Evolutionary conservation across 2,797 vertebrate genomes (phyloP).

Genomic region (Sebastes steindachneri): DNA sequence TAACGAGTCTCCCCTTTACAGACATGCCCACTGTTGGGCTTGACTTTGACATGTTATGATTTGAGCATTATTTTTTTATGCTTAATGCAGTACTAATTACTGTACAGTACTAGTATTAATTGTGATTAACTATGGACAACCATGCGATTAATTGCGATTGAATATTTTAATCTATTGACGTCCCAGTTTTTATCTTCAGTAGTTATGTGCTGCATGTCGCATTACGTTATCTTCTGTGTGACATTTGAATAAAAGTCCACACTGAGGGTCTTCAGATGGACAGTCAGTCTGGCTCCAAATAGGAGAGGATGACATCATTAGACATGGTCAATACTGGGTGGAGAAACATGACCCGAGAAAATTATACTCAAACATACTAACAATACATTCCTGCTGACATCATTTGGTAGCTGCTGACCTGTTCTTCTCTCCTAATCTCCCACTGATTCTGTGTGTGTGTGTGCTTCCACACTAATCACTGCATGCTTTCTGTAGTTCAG

Average conservation of each 20-base stretch:
- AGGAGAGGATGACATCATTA: constrained; percentile 61
- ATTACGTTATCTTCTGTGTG: background rate
- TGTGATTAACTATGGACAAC: too few species aligned
- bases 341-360: background rate
- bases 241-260: background rate
- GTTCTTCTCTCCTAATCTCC: background rate
- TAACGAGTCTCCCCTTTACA: too few species aligned
- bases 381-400: background rate
- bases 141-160: too few species aligned
- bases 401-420: background rate
- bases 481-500: constrained; percentile 30
- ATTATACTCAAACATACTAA: background rate
- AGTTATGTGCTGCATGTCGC: background rate
- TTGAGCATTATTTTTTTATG: too few species aligned
- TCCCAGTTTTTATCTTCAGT: background rate
- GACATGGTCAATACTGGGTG: constrained; percentile 62
- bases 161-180: too few species aligned
- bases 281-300: constrained; percentile 65
- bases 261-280: constrained; percentile 11
- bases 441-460: background rate
- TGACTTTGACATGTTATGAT: too few species aligned
- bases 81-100: too few species aligned
- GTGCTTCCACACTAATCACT: constrained; percentile 36
- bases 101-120: too few species aligned
- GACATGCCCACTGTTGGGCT: too few species aligned